Evolutionary conservation across 2,888 invertebrate genomes (phyloP), one percentile per base, ranked within the genome.

Genomic region (Aplocera efformata): DNA sequence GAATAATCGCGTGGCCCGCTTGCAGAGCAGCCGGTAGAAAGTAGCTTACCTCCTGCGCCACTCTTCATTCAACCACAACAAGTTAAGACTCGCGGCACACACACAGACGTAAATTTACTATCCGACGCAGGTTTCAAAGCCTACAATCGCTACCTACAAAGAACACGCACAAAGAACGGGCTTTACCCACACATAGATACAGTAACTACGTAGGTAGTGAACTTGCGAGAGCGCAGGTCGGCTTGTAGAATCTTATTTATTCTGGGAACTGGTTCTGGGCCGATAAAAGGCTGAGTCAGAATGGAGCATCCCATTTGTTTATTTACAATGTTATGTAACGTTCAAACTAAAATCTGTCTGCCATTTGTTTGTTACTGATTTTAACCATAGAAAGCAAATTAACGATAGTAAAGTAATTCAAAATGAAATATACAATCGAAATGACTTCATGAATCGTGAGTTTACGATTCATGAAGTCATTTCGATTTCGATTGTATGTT

Each of bases 61-160:
- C 79, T 84, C 83, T 84, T 83, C 83, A 86, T 85, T 85, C 80
- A 86, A 67, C 72, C 69, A 72, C 69, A 67, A 84, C 86, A 82
- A 80, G 85, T 85, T 82, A 72, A 70, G 66, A 76, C 78, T 78
- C 62, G 79, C 67, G 72, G 53, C 57, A 72, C 76, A 44, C 78
- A 79, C 78, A 79, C 75, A 58, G 32, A 51, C 53, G 48, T 42
- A 61, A 33, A 53, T 31, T 26, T 26, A 41, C 29, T 26, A 22
- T 38, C 40, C 17, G 29, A 45, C 32, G 52, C 51, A 58, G 50
- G 55, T 60, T 64, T 52, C 50, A 52, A 58, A 58, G 53, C 42
- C 41, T 43, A 35, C 39, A 42, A 51, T 45, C 50, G 45, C 32
- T 30, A n/a, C 36, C 31, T 28, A 35, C 39, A 33, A 39, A 23